Evolutionary conservation across 1,140 invertebrate genomes (phyloP).

Genomic region (Polypedilum vanderplanki): DNA sequence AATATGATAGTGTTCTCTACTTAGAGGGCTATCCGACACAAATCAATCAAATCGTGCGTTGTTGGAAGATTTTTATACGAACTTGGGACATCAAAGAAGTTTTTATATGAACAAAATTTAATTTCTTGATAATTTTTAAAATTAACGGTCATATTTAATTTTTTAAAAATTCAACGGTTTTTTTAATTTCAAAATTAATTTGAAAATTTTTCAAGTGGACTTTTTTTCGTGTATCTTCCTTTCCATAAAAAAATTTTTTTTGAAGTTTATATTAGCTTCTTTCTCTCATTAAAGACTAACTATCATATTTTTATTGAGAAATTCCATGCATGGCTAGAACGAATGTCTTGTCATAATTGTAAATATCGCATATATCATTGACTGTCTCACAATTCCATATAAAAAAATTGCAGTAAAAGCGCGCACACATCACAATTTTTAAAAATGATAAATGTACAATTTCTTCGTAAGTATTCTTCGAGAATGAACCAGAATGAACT

Average conservation of each 20-base stretch:
- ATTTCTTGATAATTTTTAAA: no score
- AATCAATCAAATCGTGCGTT: not conserved
- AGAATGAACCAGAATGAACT: not conserved
- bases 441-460: conserved; percentile 26
- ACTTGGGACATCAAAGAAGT: not conserved
- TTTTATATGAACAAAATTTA: not conserved
- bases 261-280: no score
- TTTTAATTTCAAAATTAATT: no score
- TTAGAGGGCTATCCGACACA: not conserved
- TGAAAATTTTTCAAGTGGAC: no score
- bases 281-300: no score
- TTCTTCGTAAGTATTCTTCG: not conserved
- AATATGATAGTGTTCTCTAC: not conserved
- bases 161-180: no score
- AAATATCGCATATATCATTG: conserved; percentile 2
- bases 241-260: no score
- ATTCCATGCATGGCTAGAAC: no score
- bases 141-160: no score
- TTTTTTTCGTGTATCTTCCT: no score
- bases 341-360: not conserved
- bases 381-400: not conserved
- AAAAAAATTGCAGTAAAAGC: not conserved
- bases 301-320: no score
- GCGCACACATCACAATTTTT: not conserved
- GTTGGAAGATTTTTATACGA: not conserved